Percentiles rank a stretch among this genome's conserved stretches.
Evolutionary conservation across 1,140 invertebrate species (phyloP).

Genomic region (Drosophila truncata): DNA sequence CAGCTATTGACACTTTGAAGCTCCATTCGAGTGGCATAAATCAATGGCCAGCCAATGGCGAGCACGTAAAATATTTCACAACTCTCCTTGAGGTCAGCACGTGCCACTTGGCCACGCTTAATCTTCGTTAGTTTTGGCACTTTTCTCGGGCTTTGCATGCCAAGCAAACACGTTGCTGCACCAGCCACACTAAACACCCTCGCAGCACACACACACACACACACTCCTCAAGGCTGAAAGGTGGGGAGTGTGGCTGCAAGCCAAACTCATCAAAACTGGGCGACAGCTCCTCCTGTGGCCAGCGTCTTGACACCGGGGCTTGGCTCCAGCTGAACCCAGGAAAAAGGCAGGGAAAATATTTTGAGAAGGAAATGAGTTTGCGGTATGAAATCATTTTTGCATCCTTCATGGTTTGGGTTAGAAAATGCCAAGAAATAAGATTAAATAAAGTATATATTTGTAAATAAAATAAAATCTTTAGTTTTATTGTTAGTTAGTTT

Average conservation of each 20-base stretch:
- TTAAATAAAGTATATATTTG: neutral
- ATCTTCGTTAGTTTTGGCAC: slow-evolving; percentile 81
- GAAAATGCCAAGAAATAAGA: neutral
- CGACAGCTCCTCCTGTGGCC: slow-evolving; percentile 45
- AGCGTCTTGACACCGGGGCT: slow-evolving; percentile 20
- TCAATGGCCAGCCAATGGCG: slow-evolving; percentile 77
- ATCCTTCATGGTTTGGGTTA: neutral
- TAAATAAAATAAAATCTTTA: neutral
- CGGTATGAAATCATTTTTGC: slow-evolving; percentile 15
- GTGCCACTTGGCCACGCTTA: slow-evolving; percentile 78
- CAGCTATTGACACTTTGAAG: slow-evolving; percentile 80
- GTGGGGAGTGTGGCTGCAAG: slow-evolving; percentile 33
- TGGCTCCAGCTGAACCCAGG: slow-evolving; percentile 16
- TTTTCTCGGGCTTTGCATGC: slow-evolving; percentile 78
- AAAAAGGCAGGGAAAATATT: slow-evolving; percentile 25
- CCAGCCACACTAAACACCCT: neutral
- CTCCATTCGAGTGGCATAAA: slow-evolving; percentile 79
- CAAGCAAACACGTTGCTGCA: slow-evolving; percentile 61
- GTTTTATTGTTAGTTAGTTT: too few relatives aligned
- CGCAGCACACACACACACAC: neutral
- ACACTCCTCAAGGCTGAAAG: neutral
- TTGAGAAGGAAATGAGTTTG: slow-evolving; percentile 48
- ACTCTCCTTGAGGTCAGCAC: slow-evolving; percentile 71
- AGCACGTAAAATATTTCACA: slow-evolving; percentile 80
- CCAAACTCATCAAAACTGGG: slow-evolving; percentile 69